A percentile compares a stretch with the other conserved stretches of the same genome.
Conservation (phyloP, 2,113 vertebrate genomes). For the Catharus minimus region DNA sequence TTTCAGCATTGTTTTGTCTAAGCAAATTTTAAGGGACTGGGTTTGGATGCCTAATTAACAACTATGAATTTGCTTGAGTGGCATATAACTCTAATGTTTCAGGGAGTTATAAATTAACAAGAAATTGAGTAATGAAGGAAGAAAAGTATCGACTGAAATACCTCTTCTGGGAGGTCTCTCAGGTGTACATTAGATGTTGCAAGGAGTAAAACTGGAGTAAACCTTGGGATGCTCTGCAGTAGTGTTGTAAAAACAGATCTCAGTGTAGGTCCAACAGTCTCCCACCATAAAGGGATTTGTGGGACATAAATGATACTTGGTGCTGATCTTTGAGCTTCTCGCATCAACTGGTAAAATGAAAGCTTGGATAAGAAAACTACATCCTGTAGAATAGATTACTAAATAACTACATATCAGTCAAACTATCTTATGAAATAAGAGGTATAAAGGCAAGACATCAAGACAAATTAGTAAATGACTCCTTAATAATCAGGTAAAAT, state of each 20-base stretch:
- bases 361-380: not conserved
- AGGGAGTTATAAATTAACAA: not conserved
- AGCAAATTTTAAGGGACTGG: not conserved
- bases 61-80: not conserved
- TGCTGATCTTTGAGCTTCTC: constrained; percentile 87
- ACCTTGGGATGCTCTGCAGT: constrained; percentile 86
- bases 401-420: not conserved
- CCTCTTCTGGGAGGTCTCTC: constrained; percentile 70
- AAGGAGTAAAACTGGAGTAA: constrained; percentile 90
- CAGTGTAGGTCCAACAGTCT: constrained; percentile 81
- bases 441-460: not conserved
- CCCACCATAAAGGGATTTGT: constrained; percentile 92
- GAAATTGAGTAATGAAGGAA: not conserved
- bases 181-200: constrained; percentile 82
- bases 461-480: not conserved
- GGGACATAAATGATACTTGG: constrained; percentile 93
- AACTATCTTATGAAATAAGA: not conserved
- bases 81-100: not conserved
- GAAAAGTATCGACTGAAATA: not conserved
- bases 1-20: not conserved
- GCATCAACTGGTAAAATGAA: constrained; percentile 79
- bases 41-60: not conserved
- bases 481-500: not conserved
- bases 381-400: not conserved
- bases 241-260: constrained; percentile 88